Conservation (phyloP, 2,888 invertebrate genomes). For the Saturnia japonica region DNA sequence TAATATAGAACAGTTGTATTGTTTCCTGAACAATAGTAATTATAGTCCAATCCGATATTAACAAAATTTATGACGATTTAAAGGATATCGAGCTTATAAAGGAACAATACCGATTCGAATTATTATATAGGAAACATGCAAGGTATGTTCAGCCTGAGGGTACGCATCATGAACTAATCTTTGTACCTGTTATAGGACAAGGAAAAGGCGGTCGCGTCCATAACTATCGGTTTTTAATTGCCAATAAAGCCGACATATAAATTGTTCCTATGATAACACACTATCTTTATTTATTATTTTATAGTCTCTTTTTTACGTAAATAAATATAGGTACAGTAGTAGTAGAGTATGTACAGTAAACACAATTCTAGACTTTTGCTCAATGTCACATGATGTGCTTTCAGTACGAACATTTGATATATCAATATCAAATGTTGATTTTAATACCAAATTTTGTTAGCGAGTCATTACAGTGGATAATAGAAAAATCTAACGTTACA, state of each 20-base stretch:
- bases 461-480: too few relatives aligned
- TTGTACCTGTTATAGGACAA: slow-evolving; percentile 67
- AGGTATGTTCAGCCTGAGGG: slow-evolving; percentile 67
- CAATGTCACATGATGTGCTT: too few relatives aligned
- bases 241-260: slow-evolving; percentile 67
- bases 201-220: slow-evolving; percentile 73
- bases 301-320: background rate
- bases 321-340: background rate
- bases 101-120: slow-evolving; percentile 58
- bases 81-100: slow-evolving; percentile 63
- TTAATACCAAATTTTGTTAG: too few relatives aligned
- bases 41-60: slow-evolving; percentile 56
- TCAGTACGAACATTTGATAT: too few relatives aligned
- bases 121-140: slow-evolving; percentile 76
- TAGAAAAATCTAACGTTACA: too few relatives aligned
- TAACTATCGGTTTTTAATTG: slow-evolving; percentile 73
- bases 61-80: slow-evolving; percentile 72
- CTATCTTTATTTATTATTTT: slow-evolving; percentile 60
- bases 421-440: too few relatives aligned
- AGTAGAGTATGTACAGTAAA: too few relatives aligned
- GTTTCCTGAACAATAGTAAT: slow-evolving; percentile 55
- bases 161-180: slow-evolving; percentile 72
- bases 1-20: slow-evolving; percentile 35
- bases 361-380: too few relatives aligned
- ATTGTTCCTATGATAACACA: slow-evolving; percentile 55